Percentiles rank a stretch among this genome's conserved stretches.
These are phyloP conservation scores for Valencia hispanica DNA, from an alignment of 2,797 vertebrate genomes.

Conservation along the genomic window DNA sequence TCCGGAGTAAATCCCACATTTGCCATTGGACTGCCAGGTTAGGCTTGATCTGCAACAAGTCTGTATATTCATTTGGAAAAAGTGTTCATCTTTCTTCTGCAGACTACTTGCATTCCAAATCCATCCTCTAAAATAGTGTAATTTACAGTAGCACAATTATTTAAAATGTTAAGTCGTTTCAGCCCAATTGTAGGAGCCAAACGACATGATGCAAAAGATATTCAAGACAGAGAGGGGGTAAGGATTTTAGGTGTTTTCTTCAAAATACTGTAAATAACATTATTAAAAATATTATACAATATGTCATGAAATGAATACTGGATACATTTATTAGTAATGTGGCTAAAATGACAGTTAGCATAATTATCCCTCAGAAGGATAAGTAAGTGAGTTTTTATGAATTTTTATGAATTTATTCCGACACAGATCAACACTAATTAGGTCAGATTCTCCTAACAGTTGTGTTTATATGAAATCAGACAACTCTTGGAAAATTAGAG, in stretches of 20 bases:
- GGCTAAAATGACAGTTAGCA: conserved; percentile 16
- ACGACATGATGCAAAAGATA: neutral
- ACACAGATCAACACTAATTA: neutral
- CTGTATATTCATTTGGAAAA: neutral
- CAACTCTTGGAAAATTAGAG: conserved; percentile 32
- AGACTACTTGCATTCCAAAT: conserved; percentile 38
- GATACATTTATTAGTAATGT: conserved; percentile 27
- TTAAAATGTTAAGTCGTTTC: neutral
- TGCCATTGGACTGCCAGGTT: neutral
- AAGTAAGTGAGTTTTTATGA: neutral
- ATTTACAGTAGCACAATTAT: conserved; percentile 24
- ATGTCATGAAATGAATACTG: conserved; percentile 36
- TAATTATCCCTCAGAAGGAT: conserved; percentile 14
- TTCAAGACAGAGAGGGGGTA: neutral
- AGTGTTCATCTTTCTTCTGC: conserved; percentile 9
- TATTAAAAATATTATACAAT: conserved; percentile 52
- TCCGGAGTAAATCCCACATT: neutral
- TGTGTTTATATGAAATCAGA: conserved; percentile 20
- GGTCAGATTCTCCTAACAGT: conserved; percentile 1
- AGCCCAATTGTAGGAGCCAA: neutral
- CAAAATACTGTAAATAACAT: conserved; percentile 27
- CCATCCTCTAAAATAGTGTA: conserved; percentile 19
- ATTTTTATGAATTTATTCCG: neutral
- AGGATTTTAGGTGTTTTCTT: conserved; percentile 8
- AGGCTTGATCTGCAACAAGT: neutral